Percentiles rank a stretch among this genome's conserved stretches.
phyloP scores from a whole-genome alignment of 2,888 invertebrate species.

The Pseudolycoriella hygida region DNA sequence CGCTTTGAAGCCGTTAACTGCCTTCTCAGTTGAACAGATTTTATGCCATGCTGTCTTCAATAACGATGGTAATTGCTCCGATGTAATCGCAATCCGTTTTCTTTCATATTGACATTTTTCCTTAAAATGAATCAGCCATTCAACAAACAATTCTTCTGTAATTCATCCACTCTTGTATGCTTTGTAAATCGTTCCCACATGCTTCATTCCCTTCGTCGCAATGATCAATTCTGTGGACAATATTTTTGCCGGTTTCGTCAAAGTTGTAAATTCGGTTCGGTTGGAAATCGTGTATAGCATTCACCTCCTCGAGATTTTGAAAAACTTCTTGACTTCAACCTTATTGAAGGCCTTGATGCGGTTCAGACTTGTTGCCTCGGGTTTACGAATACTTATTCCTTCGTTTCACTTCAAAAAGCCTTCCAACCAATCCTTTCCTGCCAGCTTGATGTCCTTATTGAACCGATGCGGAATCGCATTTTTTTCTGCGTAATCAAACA shows the following conservation, averaged over 20 bases:
- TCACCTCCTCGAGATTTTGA: not conserved
- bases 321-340: not conserved
- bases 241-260: not conserved
- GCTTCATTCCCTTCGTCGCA: no score
- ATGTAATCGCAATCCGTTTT: not conserved
- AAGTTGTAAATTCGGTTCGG: not conserved
- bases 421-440: not conserved
- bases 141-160: not conserved
- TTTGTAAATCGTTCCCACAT: not conserved
- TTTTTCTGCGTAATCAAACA: not conserved
- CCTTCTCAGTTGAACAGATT: not conserved
- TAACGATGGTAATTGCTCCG: not conserved
- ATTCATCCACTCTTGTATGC: not conserved
- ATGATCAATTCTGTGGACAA: not conserved
- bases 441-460: not conserved
- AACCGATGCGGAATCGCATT: not conserved
- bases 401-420: not conserved
- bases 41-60: not conserved
- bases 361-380: not conserved
- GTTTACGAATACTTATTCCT: not conserved
- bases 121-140: not conserved
- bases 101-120: not conserved
- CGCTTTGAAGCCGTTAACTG: not conserved
- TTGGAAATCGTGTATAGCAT: not conserved
- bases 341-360: not conserved